Base-by-base conservation (phyloP, 1,140 invertebrate species). In the Melanaphis sacchari region DNA sequence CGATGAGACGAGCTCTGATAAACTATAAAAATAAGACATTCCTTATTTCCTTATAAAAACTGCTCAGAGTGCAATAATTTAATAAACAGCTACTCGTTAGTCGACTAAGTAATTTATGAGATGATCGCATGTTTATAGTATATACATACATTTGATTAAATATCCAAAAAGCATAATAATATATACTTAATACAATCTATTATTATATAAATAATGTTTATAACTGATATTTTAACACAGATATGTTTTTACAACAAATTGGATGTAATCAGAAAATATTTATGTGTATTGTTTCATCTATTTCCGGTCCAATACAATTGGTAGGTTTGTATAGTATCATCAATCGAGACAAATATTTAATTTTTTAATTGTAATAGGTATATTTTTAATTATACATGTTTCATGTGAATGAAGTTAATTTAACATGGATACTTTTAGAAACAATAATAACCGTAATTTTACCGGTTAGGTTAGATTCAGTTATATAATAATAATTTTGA, bases 11-110 rank as follows among this genome's bases (percentile, higher is more conserved):
- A 88, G 6, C 87, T 38, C 46, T 22, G 43, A 89, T 36, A 52
- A 52, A 89, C n/a, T 36, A 54, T 89, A 89, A 89, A 89, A 89
- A 89, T 89, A 40, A 89, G n/a, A 54, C 87, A 36, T 54, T 88
- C 31, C 21, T 52, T 54, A 43, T 85, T 85, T 85, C 3, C 40
- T 84, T 84, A 40, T 43, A 36, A 46, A 46, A 87, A 87, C 85
- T 21, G 5, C 43, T n/a, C 41, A 46, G 36, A 38, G n/a, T 87
- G 85, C 85, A 87, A 87, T 36, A 31, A 46, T 87, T 87, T 87
- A 87, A 46, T 46, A 84, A 41, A 85, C 41, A 85, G 7, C 43
- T 87, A 38, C 31, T 87, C 85, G 85, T 87, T 85, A 46, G 43
- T 46, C 85, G 22, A 46, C 85, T 1, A 18, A 43, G 31, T 87